Conservation (phyloP, 2,113 vertebrate genomes). For the Sclerurus mexicanus region DNA sequence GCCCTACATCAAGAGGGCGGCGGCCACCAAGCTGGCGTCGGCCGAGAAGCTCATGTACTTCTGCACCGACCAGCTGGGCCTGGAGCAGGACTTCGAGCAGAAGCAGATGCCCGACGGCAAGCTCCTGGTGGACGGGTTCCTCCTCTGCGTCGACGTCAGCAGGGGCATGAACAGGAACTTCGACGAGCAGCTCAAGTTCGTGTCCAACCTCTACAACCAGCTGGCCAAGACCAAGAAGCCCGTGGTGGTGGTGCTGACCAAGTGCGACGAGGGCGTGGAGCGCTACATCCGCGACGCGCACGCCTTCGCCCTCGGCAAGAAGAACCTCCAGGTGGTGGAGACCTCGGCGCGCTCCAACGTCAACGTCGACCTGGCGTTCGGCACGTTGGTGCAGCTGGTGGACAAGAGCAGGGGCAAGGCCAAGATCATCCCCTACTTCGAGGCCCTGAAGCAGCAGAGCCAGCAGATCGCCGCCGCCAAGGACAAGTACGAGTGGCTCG, state of each 20-base stretch:
- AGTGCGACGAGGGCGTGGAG: slow-evolving; percentile 97
- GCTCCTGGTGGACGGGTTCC: slow-evolving; percentile 89
- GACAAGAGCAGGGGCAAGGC: slow-evolving; percentile 90
- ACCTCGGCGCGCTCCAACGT: slow-evolving; percentile 95
- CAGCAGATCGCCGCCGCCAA: slow-evolving; percentile 95
- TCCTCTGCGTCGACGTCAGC: slow-evolving; percentile 93
- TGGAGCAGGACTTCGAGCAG: slow-evolving; percentile 99
- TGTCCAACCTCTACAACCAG: slow-evolving; percentile 93
- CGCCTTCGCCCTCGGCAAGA: slow-evolving; percentile 91
- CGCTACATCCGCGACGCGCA: slow-evolving; percentile 96
- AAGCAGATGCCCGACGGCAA: slow-evolving; percentile 99
- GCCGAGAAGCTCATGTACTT: slow-evolving; percentile 99
- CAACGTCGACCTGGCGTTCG: slow-evolving; percentile 92
- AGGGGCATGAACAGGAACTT: slow-evolving; percentile 97
- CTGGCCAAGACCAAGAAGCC: slow-evolving; percentile 95
- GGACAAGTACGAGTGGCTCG: slow-evolving; percentile 94
- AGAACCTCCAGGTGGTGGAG: slow-evolving; percentile 97
- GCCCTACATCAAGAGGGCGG: slow-evolving; percentile 94
- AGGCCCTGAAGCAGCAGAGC: slow-evolving; percentile 95
- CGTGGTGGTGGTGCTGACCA: slow-evolving; percentile 89
- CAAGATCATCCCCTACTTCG: slow-evolving; percentile 96
- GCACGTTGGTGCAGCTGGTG: slow-evolving; percentile 91
- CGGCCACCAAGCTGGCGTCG: slow-evolving; percentile 91
- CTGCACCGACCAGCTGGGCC: slow-evolving; percentile 95
- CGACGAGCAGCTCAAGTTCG: slow-evolving; percentile 95